phyloP scores from a whole-genome alignment of 2,797 vertebrate species.

The Melanotaenia trifasciata region DNA sequence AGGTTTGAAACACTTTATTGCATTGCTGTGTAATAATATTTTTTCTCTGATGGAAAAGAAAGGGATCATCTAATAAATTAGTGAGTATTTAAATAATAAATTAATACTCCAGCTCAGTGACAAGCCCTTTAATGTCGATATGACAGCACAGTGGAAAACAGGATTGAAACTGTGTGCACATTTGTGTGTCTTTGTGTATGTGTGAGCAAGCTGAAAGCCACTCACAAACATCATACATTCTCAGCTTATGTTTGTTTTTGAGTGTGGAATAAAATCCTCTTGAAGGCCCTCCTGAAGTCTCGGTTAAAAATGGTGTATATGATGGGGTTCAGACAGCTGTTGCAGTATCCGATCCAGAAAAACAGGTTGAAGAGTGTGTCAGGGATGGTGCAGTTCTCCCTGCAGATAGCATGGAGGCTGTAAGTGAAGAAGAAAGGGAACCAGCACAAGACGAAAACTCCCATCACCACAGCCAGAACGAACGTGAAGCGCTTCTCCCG shows the following conservation, averaged over 20 bases:
- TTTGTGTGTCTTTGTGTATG: neutral
- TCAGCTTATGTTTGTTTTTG: constrained; percentile 46
- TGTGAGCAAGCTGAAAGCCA: neutral
- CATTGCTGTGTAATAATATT: neutral
- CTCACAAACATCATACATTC: constrained; percentile 15
- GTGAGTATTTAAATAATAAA: constrained; percentile 52
- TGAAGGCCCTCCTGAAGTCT: constrained; percentile 84
- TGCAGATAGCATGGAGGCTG: constrained; percentile 82
- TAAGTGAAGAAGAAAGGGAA: constrained; percentile 87
- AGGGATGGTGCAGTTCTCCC: constrained; percentile 76
- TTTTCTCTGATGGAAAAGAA: constrained; percentile 12
- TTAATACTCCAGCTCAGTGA: constrained; percentile 50
- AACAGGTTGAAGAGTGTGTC: constrained; percentile 83
- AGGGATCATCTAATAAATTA: constrained; percentile 34
- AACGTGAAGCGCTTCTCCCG: constrained; percentile 85
- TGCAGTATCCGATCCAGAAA: constrained; percentile 87
- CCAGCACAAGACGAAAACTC: constrained; percentile 84
- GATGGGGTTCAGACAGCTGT: constrained; percentile 85
- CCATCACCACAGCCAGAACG: constrained; percentile 84
- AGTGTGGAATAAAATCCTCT: constrained; percentile 79
- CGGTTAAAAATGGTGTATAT: constrained; percentile 86
- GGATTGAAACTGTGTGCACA: constrained; percentile 32
- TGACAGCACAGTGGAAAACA: constrained; percentile 68
- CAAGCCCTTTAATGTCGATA: constrained; percentile 75
- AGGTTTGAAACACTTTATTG: neutral